These are phyloP conservation scores for Camponotus vicinus DNA, from an alignment of 1,140 invertebrate species.

Conservation along the genomic window DNA sequence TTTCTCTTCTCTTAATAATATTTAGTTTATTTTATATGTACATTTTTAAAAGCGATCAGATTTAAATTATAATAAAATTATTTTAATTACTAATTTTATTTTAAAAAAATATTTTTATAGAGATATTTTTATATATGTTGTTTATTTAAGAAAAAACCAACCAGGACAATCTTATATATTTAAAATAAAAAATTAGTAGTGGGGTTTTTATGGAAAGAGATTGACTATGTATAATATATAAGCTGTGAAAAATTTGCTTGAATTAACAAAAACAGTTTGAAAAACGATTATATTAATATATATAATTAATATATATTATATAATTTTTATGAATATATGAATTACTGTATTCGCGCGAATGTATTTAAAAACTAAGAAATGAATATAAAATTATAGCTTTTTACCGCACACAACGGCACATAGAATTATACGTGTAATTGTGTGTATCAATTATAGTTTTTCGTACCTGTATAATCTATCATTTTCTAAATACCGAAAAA, in stretches of 20 bases:
- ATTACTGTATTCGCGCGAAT: neutral
- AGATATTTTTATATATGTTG: neutral
- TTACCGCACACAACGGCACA: neutral
- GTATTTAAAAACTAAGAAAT: constrained; percentile 25
- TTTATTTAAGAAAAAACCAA: constrained; percentile 11
- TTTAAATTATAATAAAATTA: neutral
- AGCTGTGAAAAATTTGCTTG: neutral
- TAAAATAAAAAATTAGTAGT: constrained; percentile 2
- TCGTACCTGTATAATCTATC: constrained; percentile 45
- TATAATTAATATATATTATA: neutral
- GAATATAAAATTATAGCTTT: constrained; percentile 21
- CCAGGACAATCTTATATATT: constrained; percentile 19
- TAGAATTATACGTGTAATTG: constrained; percentile 35
- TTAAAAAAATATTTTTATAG: neutral
- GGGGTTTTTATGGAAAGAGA: neutral
- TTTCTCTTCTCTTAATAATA: neutral
- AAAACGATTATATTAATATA: neutral
- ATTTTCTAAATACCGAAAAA: constrained; percentile 23
- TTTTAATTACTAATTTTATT: neutral
- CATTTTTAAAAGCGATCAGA: neutral
- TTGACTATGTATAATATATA: neutral
- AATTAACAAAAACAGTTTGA: neutral
- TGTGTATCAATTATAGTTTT: constrained; percentile 24
- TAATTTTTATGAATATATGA: neutral
- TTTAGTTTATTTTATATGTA: neutral